Conservation (phyloP, 1,140 invertebrate species). For the Sitobion miscanthi region DNA sequence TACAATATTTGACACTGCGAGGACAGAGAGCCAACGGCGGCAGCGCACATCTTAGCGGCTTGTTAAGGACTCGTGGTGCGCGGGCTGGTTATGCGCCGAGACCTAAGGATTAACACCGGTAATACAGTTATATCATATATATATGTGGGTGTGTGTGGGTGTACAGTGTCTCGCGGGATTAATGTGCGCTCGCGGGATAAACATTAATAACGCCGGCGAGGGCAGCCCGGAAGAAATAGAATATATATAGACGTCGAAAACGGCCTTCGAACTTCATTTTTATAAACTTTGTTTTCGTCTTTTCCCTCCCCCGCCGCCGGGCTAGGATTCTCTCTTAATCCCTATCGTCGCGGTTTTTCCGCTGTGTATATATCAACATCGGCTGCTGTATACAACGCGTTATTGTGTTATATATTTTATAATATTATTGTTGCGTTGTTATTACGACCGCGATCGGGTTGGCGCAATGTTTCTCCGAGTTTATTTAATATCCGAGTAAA, state of each 20-base stretch:
- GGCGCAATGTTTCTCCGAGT: neutral
- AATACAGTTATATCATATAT: neutral
- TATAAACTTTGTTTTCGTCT: neutral
- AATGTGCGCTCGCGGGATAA: neutral
- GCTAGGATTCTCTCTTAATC: constrained; percentile 3
- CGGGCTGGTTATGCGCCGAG: neutral
- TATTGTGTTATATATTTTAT: neutral
- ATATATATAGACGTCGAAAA: neutral
- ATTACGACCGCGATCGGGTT: neutral
- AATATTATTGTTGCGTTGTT: neutral
- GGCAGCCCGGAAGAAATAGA: neutral
- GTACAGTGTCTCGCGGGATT: neutral
- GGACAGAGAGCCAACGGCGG: no score
- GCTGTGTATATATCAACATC: neutral
- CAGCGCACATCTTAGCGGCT: neutral
- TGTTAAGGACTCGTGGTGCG: neutral
- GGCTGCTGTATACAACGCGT: neutral
- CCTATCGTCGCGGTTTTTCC: neutral
- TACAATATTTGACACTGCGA: neutral
- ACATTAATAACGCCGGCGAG: neutral
- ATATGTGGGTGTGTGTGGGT: no score
- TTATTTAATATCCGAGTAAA: neutral
- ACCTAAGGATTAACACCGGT: neutral
- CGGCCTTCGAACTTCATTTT: neutral
- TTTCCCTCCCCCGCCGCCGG: neutral